A percentile compares a stretch with the other conserved stretches of the same genome.
These are phyloP conservation scores for Chondrosia reniformis DNA, from an alignment of 37 sponge, comb jelly and placozoan species.

Conservation along the genomic window DNA sequence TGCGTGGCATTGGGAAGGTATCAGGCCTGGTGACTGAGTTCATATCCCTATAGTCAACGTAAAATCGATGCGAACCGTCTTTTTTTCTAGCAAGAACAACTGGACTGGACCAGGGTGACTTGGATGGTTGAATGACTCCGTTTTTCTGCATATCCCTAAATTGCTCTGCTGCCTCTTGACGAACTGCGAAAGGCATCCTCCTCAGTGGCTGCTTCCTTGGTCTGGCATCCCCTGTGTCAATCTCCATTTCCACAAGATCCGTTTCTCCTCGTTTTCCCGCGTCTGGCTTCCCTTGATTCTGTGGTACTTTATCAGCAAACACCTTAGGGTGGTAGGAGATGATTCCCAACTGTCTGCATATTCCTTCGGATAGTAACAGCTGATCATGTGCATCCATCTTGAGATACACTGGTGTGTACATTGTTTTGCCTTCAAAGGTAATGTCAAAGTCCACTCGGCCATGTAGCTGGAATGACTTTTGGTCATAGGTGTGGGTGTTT, in stretches of 20 bases:
- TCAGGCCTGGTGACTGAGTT: slow-evolving; percentile 61
- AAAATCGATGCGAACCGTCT: slow-evolving; percentile 43
- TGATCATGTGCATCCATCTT: slow-evolving; percentile 54
- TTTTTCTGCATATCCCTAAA: slow-evolving; percentile 43
- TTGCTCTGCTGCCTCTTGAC: slow-evolving; percentile 44
- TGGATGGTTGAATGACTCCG: slow-evolving; percentile 57
- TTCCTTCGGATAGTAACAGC: slow-evolving; percentile 50
- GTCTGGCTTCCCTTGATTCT: too few species aligned
- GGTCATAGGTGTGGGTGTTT: slow-evolving; percentile 23
- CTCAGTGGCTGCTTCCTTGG: slow-evolving; percentile 28
- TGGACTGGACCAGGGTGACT: slow-evolving; percentile 53
- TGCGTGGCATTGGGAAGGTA: slow-evolving; percentile 42
- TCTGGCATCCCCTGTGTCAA: slow-evolving; percentile 33
- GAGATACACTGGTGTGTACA: slow-evolving; percentile 31
- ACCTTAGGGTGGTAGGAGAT: slow-evolving; percentile 42
- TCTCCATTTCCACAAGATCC: slow-evolving; percentile 36
- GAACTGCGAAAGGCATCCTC: slow-evolving; percentile 47
- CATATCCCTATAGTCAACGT: slow-evolving; percentile 44
- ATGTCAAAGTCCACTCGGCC: slow-evolving; percentile 60
- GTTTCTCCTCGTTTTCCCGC: slow-evolving; percentile 30
- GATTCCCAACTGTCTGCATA: slow-evolving; percentile 50
- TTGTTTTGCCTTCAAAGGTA: slow-evolving; percentile 29
- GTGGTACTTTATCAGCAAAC: too few species aligned
- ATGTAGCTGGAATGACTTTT: slow-evolving; percentile 28
- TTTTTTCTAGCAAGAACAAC: slow-evolving; percentile 60